These are phyloP conservation scores for Cygnus olor DNA, from an alignment of 2,797 vertebrate species.

Conservation along the genomic window DNA sequence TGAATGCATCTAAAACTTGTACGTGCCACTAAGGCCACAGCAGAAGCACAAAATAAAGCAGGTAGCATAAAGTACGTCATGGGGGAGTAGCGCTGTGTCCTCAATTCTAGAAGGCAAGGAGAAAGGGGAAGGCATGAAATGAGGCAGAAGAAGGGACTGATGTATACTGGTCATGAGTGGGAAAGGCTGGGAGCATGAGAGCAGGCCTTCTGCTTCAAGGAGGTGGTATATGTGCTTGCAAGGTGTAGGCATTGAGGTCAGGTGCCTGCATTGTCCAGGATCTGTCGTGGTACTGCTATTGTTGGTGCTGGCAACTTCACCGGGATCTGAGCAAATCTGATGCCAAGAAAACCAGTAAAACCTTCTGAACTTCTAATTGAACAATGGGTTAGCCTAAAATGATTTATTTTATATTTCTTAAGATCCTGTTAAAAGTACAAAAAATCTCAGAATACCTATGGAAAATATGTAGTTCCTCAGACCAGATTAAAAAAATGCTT, in stretches of 20 bases:
- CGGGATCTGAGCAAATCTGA: neutral
- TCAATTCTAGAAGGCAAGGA: too few species aligned
- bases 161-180: too few species aligned
- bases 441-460: neutral
- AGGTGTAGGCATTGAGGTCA: too few species aligned
- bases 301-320: too few species aligned
- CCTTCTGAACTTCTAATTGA: neutral
- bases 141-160: too few species aligned
- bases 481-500: neutral
- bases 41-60: neutral
- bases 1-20: neutral
- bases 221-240: too few species aligned
- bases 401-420: neutral
- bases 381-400: neutral
- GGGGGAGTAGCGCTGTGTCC: neutral
- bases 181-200: too few species aligned
- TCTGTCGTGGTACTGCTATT: too few species aligned
- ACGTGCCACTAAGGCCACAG: rapidly evolving
- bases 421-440: neutral
- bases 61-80: neutral
- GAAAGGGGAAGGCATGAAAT: too few species aligned
- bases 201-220: too few species aligned
- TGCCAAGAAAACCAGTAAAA: neutral
- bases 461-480: neutral
- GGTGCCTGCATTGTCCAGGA: too few species aligned